phyloP scores from a whole-genome alignment of 2,113 vertebrate genomes.

The Irena cyanogastra region DNA sequence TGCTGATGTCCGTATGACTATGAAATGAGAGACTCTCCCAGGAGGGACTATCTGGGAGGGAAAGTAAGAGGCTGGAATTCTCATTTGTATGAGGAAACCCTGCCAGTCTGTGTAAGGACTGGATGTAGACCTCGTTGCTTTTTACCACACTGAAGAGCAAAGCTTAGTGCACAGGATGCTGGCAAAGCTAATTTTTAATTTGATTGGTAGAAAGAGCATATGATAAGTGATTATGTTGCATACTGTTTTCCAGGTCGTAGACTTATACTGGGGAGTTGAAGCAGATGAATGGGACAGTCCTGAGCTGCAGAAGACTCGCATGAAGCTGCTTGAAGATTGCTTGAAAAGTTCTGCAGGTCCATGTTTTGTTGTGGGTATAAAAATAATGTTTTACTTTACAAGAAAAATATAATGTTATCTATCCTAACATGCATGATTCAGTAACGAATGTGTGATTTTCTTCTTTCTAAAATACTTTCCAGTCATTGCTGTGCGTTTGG shows the following conservation, averaged over 20 bases:
- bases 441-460: not conserved
- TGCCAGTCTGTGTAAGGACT: not conserved
- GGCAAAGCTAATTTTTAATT: not conserved
- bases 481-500: not conserved
- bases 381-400: constrained; percentile 68
- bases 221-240: not conserved
- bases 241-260: constrained; percentile 83
- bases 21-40: not conserved
- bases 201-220: not conserved
- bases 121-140: not conserved
- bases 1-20: not conserved
- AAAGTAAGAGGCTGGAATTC: not conserved
- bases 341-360: constrained; percentile 95
- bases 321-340: constrained; percentile 96
- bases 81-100: not conserved
- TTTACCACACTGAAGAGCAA: not conserved
- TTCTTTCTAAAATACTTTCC: not conserved
- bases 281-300: constrained; percentile 93
- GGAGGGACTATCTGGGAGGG: not conserved
- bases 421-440: not conserved
- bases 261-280: constrained; percentile 95
- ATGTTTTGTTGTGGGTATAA: constrained; percentile 97
- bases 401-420: not conserved
- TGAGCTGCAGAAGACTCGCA: constrained; percentile 89
- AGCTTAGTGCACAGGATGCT: not conserved